Evolutionary conservation across 1,140 invertebrate genomes (phyloP).

Genomic region (Drosophila bipectinata): DNA sequence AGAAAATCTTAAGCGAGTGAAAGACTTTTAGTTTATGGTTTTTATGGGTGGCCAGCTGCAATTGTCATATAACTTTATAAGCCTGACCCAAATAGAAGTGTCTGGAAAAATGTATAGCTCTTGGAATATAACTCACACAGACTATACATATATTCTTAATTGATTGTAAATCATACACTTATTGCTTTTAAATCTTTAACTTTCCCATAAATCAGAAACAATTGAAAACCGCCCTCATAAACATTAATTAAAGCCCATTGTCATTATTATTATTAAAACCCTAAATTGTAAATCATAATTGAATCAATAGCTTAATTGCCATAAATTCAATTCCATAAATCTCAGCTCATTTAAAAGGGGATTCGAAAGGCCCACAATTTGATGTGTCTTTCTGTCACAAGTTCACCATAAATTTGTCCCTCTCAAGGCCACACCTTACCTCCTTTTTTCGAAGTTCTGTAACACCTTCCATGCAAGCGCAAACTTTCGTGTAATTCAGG

Average conservation of each 20-base stretch:
- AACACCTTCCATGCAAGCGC: constrained; percentile 12
- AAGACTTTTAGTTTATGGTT: constrained; percentile 39
- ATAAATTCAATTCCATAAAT: constrained; percentile 30
- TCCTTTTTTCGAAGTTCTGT: neutral
- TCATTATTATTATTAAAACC: constrained; percentile 14
- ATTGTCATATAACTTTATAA: constrained; percentile 47
- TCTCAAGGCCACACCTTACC: constrained; percentile 14
- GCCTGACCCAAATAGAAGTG: constrained; percentile 28
- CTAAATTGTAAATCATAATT: constrained; percentile 3
- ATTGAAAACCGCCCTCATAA: constrained; percentile 4
- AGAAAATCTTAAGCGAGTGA: constrained; percentile 18
- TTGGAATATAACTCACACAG: neutral
- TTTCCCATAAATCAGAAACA: constrained; percentile 4
- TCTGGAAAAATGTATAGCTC: constrained; percentile 14
- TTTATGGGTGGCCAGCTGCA: constrained; percentile 29
- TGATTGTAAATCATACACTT: neutral
- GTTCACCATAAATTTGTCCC: constrained; percentile 2
- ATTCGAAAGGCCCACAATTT: neutral
- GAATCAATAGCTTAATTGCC: constrained; percentile 9
- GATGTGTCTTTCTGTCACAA: neutral
- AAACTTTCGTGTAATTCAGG: constrained; percentile 27
- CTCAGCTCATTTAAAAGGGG: constrained; percentile 1
- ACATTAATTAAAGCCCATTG: constrained; percentile 16
- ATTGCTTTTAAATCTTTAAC: neutral
- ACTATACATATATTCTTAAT: neutral